Evolutionary conservation across 2,797 vertebrate species (phyloP).

Genomic region (Siniperca scherzeri): DNA sequence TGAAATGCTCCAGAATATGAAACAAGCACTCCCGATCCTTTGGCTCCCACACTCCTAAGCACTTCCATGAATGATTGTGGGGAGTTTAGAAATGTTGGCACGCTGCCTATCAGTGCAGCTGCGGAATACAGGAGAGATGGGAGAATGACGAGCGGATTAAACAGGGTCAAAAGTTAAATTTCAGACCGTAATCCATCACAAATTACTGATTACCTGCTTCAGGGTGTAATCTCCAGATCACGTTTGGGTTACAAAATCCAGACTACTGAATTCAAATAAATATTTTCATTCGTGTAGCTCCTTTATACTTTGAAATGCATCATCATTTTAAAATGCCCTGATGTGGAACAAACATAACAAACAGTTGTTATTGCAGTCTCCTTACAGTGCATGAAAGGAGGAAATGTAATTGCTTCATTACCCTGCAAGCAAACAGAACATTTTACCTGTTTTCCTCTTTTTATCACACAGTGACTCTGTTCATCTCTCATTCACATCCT

Average conservation of each 20-base stretch:
- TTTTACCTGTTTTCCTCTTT: neutral
- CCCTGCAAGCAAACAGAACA: neutral
- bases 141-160: conserved; percentile 68
- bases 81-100: conserved; percentile 75
- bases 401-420: conserved; percentile 2
- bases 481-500: conserved; percentile 1
- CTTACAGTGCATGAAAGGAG: neutral
- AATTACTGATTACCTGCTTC: conserved; percentile 73
- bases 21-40: conserved; percentile 63
- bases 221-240: conserved; percentile 56
- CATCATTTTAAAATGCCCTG: conserved; percentile 33
- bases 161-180: conserved; percentile 68
- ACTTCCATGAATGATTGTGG: conserved; percentile 76
- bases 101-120: conserved; percentile 82
- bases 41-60: conserved; percentile 69
- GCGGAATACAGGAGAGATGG: conserved; percentile 72
- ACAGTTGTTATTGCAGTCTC: conserved; percentile 1
- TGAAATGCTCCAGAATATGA: conserved; percentile 75
- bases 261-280: conserved; percentile 47
- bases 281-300: conserved; percentile 9
- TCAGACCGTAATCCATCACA: conserved; percentile 69
- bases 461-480: neutral
- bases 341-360: conserved; percentile 33
- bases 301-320: conserved; percentile 24
- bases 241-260: conserved; percentile 37